Evolutionary conservation across 2,888 invertebrate species (phyloP), one percentile per base, ranked within the genome.

Genomic region (Agrochola lota): DNA sequence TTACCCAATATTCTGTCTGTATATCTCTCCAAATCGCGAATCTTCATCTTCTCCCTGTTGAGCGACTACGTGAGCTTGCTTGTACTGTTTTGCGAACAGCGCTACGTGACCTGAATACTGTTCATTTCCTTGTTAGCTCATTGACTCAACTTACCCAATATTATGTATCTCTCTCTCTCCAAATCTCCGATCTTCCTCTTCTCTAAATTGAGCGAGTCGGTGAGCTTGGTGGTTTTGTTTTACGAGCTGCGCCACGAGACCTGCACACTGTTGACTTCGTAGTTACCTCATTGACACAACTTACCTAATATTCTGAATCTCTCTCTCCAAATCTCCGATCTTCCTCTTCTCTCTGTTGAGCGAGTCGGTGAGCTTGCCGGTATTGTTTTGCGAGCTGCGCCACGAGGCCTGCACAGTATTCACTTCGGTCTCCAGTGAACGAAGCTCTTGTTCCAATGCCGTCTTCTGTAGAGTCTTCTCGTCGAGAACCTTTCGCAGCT

Each of bases 301-400:
- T 95, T 77, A 96, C 96, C 93, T 92, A 63, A 95, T 94, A 73
- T 91, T 94, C 57, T 91, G 88, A 77, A 96, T 95, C 89, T 95
- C 96, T 8, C 88, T 81, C 87, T 95, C 92, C 62, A 96, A 84
- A 23, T 95, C 95, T 0, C 78, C 82, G 0, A 96, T 89, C 83
- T 96, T 96, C 78, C 92, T 87, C 66, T 91, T 88, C 89, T 96
- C 96, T 30, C 95, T 85, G 20, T 86, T 88, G 1, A 94, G 89
- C 64, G 92, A 84, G 12, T 95, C 95, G 0, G 86, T 86, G 63
- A 93, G 91, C 81, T 94, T 94, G 78, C 84, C 85, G 12, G 78
- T 64, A 9, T 81, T 85, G 74, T 87, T 83, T 68, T 91, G 90
- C 12, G 88, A 86, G 12, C 71, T 85, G 7, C 95, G 94, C 83